These are phyloP conservation scores for Miniopterus natalensis DNA, from an alignment of 2,113 vertebrate species.

Conservation along the genomic window DNA sequence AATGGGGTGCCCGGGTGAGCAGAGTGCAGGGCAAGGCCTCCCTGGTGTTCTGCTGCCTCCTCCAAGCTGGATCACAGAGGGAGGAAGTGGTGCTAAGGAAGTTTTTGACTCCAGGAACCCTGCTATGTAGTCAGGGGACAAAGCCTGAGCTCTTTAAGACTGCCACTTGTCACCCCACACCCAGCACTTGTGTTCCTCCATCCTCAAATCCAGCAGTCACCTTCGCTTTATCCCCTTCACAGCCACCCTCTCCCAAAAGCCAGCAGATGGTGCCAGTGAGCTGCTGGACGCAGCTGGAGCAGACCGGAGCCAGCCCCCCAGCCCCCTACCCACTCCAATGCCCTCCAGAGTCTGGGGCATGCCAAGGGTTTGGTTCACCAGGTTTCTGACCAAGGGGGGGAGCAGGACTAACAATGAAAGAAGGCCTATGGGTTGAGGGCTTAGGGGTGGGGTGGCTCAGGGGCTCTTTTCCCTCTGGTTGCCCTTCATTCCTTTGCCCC, in stretches of 20 bases:
- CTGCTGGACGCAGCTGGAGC: background rate
- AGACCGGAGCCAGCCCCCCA: background rate
- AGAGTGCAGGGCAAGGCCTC: background rate
- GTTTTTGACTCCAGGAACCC: background rate
- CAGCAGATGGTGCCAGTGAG: constrained; percentile 80
- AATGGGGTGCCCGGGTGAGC: background rate
- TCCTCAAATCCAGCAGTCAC: background rate
- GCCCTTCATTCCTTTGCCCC: constrained; percentile 51
- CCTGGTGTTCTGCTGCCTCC: background rate
- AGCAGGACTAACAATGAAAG: background rate
- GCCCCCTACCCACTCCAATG: background rate
- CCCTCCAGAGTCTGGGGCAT: background rate
- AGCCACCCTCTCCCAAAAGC: background rate
- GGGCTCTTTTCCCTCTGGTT: background rate
- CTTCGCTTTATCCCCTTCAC: background rate
- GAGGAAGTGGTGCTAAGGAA: background rate
- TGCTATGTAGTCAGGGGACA: background rate
- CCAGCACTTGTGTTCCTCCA: background rate
- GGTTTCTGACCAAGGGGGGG: constrained; percentile 1
- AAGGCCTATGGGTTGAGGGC: background rate
- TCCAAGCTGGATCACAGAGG: background rate
- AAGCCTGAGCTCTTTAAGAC: background rate
- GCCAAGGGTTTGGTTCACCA: background rate
- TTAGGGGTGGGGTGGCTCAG: background rate
- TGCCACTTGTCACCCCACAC: background rate